Evolutionary conservation across 2,113 vertebrate species (phyloP).

Genomic region (Pedetes capensis): DNA sequence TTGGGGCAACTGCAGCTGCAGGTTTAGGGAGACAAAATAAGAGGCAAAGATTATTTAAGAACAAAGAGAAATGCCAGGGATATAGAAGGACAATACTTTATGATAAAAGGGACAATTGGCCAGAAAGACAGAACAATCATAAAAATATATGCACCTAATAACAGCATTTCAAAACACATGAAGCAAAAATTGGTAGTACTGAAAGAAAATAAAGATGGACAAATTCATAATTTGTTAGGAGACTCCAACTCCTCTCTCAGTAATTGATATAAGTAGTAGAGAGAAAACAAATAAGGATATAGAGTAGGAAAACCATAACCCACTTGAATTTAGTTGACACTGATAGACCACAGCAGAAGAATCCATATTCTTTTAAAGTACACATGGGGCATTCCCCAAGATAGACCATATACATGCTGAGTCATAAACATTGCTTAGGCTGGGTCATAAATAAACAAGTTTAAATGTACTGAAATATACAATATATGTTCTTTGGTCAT

Average conservation of each 20-base stretch:
- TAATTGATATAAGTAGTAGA: not conserved
- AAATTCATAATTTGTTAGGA: not conserved
- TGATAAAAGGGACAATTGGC: not conserved
- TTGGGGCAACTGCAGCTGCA: not conserved
- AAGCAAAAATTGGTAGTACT: not conserved
- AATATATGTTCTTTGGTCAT: not conserved
- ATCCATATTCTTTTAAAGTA: not conserved
- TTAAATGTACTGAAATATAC: not conserved
- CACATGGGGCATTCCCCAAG: not conserved
- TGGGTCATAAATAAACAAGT: not conserved
- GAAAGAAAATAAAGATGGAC: not conserved
- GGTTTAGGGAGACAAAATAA: not conserved
- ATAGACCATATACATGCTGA: not conserved
- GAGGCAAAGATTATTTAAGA: not conserved
- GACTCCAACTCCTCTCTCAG: not conserved
- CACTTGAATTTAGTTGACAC: not conserved
- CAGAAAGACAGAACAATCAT: not conserved
- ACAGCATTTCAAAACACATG: not conserved
- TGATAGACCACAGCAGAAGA: not conserved
- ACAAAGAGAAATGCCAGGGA: not conserved
- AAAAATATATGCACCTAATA: not conserved
- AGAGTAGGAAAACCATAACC: not conserved
- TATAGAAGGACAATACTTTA: not conserved
- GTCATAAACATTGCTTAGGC: not conserved
- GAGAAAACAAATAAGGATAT: not conserved